These are phyloP conservation scores for Erythrocebus patas DNA, from an alignment of 2,113 vertebrate species.

Conservation along the genomic window DNA sequence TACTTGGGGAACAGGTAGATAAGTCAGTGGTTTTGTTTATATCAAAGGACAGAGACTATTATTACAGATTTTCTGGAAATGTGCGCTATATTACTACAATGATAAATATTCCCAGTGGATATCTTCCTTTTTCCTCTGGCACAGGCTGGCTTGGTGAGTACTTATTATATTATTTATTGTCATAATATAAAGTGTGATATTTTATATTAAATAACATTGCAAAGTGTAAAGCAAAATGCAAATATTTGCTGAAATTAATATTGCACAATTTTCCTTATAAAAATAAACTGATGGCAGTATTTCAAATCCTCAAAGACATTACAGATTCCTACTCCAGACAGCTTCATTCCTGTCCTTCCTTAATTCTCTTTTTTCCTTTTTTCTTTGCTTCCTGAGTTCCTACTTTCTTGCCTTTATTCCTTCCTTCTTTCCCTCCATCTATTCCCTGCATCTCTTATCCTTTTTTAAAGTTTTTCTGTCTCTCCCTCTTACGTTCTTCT, in stretches of 20 bases:
- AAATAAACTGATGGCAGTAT: not conserved
- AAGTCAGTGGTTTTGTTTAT: not conserved
- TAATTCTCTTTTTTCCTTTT: not conserved
- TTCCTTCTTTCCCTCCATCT: not conserved
- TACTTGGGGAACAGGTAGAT: not conserved
- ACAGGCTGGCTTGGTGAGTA: not conserved
- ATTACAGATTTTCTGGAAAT: not conserved
- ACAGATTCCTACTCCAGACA: not conserved
- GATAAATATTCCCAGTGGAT: not conserved
- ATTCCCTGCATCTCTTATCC: too few relatives aligned
- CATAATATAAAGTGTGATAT: not conserved
- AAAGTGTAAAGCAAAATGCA: not conserved
- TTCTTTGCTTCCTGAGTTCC: not conserved
- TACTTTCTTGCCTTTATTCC: not conserved
- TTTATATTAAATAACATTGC: not conserved
- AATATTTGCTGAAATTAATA: not conserved
- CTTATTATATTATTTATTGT: not conserved
- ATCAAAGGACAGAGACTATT: not conserved
- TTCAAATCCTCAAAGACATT: not conserved
- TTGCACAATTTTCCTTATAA: not conserved
- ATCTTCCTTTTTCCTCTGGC: not conserved
- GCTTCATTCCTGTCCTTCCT: not conserved
- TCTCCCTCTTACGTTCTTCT: rapidly evolving
- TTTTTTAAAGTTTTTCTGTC: not conserved
- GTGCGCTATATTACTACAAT: not conserved